Evolutionary conservation across 2,113 vertebrate genomes (phyloP).

Genomic region (Vidua macroura): DNA sequence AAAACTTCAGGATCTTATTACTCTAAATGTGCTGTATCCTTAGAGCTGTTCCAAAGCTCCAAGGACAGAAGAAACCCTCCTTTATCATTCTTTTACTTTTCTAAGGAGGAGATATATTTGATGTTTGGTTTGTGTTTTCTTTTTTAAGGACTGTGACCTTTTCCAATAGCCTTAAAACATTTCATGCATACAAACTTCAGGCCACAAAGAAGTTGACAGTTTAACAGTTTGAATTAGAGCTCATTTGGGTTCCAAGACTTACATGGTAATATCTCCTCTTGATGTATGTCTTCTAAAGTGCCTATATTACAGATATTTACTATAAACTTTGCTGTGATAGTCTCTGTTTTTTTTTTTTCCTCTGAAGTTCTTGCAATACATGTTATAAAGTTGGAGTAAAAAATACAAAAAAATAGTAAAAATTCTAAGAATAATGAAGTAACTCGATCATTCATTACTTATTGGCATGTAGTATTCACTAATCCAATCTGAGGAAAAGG

Average conservation of each 20-base stretch:
- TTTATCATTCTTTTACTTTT: neutral
- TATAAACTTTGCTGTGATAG: neutral
- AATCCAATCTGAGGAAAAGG: neutral
- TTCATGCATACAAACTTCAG: neutral
- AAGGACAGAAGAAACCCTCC: neutral
- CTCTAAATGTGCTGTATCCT: neutral
- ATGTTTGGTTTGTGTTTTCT: neutral
- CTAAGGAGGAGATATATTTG: neutral
- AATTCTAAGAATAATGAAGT: neutral
- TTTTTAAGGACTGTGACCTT: constrained; percentile 18
- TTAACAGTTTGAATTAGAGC: constrained; percentile 25
- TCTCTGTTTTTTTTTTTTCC: neutral
- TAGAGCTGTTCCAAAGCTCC: neutral
- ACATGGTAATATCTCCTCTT: neutral
- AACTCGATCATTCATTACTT: neutral
- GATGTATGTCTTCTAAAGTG: neutral
- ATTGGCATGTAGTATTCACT: neutral
- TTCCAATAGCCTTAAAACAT: constrained; percentile 35
- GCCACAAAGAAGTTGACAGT: neutral
- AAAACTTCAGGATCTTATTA: neutral
- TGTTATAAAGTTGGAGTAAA: neutral
- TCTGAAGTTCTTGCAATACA: neutral
- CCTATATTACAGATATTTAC: neutral
- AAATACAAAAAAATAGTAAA: neutral
- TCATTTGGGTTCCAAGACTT: neutral